Percentiles rank a stretch among this genome's conserved stretches.
phyloP scores from a whole-genome alignment of 1,140 invertebrate species.

The Penaeus vannamei region DNA sequence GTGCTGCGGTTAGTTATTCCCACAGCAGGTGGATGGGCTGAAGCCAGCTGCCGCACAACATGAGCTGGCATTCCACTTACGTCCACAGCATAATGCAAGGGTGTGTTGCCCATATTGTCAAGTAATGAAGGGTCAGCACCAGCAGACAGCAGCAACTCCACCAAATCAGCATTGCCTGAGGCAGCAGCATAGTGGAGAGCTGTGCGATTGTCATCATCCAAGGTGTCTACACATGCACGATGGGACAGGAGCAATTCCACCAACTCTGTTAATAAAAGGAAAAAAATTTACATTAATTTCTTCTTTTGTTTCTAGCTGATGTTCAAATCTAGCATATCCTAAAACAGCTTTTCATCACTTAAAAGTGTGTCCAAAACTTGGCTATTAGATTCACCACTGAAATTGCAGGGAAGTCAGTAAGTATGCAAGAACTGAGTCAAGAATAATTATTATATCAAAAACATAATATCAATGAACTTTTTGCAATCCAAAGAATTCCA shows the following conservation, averaged over 20 bases:
- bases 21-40: constrained; percentile 46
- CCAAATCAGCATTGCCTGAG: constrained; percentile 52
- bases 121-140: constrained; percentile 31
- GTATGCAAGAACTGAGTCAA: no score
- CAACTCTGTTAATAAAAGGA: constrained; percentile 41
- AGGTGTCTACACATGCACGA: constrained; percentile 48
- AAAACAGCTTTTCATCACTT: no score
- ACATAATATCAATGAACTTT: no score
- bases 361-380: no score
- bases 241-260: constrained; percentile 54
- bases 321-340: no score
- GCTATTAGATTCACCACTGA: no score
- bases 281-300: not conserved
- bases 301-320: no score
- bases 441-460: no score
- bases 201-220: constrained; percentile 55
- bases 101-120: constrained; percentile 60
- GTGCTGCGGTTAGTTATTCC: constrained; percentile 59
- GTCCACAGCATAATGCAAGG: constrained; percentile 62
- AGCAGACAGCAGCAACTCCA: constrained; percentile 42
- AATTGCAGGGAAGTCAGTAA: no score
- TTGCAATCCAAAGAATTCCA: no score
- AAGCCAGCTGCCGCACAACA: constrained; percentile 42
- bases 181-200: constrained; percentile 54
- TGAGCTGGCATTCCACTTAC: constrained; percentile 48